Evolutionary conservation across 2,888 invertebrate genomes (phyloP).

Genomic region (Rhodophaea formosa): DNA sequence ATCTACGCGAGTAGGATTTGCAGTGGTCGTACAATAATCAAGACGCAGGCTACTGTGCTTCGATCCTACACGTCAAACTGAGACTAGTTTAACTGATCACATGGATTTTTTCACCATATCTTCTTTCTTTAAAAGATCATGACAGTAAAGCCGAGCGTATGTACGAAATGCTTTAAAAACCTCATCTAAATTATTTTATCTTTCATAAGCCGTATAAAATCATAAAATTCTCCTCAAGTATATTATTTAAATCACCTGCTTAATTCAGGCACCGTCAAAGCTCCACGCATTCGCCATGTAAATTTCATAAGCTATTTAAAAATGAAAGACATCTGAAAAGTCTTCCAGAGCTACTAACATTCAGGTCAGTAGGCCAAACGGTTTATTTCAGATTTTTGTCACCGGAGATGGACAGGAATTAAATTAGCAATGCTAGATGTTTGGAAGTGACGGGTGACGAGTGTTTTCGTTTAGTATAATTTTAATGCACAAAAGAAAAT

Average conservation of each 20-base stretch:
- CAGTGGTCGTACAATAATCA: too few relatives aligned
- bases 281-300: background rate
- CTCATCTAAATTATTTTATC: too few relatives aligned
- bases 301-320: slow-evolving; percentile 10
- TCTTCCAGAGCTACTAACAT: background rate
- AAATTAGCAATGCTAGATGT: background rate
- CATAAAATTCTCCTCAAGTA: background rate
- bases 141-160: too few relatives aligned
- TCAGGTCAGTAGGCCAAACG: background rate
- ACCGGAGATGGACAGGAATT: slow-evolving; percentile 1
- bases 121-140: too few relatives aligned
- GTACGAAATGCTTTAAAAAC: too few relatives aligned
- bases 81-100: too few relatives aligned
- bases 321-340: background rate
- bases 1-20: too few relatives aligned
- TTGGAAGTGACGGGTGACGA: background rate
- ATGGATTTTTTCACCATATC: too few relatives aligned
- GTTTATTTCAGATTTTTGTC: slow-evolving; percentile 5
- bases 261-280: background rate
- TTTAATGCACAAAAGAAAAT: too few relatives aligned
- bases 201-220: background rate
- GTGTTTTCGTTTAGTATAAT: background rate
- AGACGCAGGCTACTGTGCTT: too few relatives aligned
- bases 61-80: too few relatives aligned
- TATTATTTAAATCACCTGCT: background rate